These are phyloP conservation scores for Drosophila bocqueti DNA, from an alignment of 1,140 invertebrate species.

Conservation along the genomic window DNA sequence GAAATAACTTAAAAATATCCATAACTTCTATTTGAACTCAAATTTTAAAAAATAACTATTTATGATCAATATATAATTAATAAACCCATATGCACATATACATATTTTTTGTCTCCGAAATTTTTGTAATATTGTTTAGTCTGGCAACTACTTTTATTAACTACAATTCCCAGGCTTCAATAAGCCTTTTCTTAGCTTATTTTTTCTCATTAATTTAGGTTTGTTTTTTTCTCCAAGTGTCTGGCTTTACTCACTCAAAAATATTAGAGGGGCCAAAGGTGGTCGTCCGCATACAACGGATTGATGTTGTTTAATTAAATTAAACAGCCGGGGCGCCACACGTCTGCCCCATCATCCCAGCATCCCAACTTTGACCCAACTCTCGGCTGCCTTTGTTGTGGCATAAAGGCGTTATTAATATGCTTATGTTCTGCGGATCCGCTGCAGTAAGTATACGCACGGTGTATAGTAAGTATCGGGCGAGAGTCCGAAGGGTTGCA, in stretches of 20 bases:
- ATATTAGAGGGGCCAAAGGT: conserved; percentile 72
- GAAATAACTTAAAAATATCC: no score
- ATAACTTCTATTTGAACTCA: no score
- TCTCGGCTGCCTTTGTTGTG: conserved; percentile 61
- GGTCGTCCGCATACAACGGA: conserved; percentile 69
- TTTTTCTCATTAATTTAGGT: background rate
- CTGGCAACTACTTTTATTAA: no score
- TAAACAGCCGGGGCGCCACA: conserved; percentile 65
- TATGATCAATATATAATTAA: no score
- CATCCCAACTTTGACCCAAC: conserved; percentile 38
- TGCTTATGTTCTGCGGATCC: conserved; percentile 65
- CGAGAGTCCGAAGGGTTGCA: conserved; percentile 56
- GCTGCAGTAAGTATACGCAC: conserved; percentile 29
- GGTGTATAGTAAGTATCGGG: conserved; percentile 37
- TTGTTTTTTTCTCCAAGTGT: conserved; percentile 13
- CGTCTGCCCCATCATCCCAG: conserved; percentile 34
- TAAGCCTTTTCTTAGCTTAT: background rate
- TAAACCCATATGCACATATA: no score
- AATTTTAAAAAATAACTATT: no score
- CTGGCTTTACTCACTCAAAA: conserved; percentile 28
- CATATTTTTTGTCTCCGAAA: background rate
- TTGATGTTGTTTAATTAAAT: conserved; percentile 83
- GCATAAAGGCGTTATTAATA: conserved; percentile 82
- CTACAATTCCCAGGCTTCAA: background rate
- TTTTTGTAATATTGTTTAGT: background rate